Base-by-base conservation (phyloP, 2,113 vertebrate genomes). In the Platysteira castanea region DNA sequence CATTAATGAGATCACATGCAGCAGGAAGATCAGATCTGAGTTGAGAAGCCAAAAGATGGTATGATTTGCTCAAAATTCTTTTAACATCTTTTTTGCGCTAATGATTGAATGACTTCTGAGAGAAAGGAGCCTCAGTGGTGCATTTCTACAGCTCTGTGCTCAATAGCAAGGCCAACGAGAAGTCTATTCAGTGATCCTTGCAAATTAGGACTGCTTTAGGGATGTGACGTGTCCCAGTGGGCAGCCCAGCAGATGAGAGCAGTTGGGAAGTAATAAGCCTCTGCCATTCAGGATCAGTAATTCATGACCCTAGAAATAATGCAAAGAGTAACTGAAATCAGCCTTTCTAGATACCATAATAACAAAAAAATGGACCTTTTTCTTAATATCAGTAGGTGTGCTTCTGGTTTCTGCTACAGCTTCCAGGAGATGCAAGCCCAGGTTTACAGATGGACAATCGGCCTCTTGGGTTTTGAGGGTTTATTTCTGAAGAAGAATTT, bases 191-290 rank as follows among this genome's bases (percentile, higher is more conserved):
- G 50, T 63, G 82, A 67, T 64, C 31, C 56, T 42, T 78, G 80
- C 47, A 74, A 63, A 92, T 54, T n/a, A 64, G 21, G 28, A 7
- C 39, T 68, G 57, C 84, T 81, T 46, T 19, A 68, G 80, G 83
- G 69, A 31, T 71, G 41, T 26, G 77, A 7, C 0, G 0, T 75
- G 61, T 70, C 61, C 73, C 75, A 18, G 18, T 0, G 1, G 59
- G 39, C 28, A 46, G 26, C 33, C 13, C 82, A 64, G 61, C 53
- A 44, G 44, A 71, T n/a, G 53, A 87, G 35, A 75, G 65, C 53
- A 84, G 57, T 56, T 41, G 49, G 77, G 41, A 59, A 60, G 44
- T 15, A 84, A 30, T 35, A 56, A 79, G 22, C 4, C 49, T 75
- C 17, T 35, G 4, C 39, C 42, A 44, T 87, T 78, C 56, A 39